phyloP scores from a whole-genome alignment of 2,797 vertebrate genomes.

The Onychomys torridus region DNA sequence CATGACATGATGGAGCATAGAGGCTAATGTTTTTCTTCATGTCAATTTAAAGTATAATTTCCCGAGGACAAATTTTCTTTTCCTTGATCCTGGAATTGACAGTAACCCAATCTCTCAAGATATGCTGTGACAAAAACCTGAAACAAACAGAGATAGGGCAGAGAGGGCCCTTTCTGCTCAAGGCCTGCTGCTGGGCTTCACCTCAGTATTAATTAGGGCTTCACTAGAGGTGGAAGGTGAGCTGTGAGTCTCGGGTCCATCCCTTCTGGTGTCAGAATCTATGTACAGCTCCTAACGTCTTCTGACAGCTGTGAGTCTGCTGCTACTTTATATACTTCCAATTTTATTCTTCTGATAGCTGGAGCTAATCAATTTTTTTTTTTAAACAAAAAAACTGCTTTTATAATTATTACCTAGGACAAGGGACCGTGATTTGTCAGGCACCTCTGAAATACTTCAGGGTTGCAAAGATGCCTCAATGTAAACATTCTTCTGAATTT shows the following conservation, averaged over 20 bases:
- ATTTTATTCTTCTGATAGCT: neutral
- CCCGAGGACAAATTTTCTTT: constrained; percentile 30
- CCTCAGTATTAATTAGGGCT: neutral
- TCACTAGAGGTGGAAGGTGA: neutral
- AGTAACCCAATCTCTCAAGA: constrained; percentile 15
- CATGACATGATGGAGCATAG: neutral
- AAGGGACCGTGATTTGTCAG: neutral
- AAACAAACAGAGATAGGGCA: neutral
- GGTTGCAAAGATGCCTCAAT: neutral
- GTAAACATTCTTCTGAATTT: neutral
- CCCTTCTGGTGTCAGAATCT: neutral
- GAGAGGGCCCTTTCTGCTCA: neutral
- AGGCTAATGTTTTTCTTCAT: constrained; percentile 53
- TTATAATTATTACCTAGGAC: neutral
- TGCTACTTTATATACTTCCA: neutral
- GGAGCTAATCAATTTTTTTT: constrained; percentile 10
- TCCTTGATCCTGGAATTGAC: neutral
- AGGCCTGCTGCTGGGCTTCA: neutral
- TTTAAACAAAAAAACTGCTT: neutral
- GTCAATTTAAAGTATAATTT: constrained; percentile 57
- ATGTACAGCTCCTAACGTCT: neutral
- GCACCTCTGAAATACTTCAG: neutral
- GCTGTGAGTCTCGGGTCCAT: neutral
- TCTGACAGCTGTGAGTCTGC: neutral
- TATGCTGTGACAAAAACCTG: constrained; percentile 2